These are phyloP conservation scores for Plagodis pulveraria DNA, from an alignment of 2,888 invertebrate genomes.

Conservation along the genomic window DNA sequence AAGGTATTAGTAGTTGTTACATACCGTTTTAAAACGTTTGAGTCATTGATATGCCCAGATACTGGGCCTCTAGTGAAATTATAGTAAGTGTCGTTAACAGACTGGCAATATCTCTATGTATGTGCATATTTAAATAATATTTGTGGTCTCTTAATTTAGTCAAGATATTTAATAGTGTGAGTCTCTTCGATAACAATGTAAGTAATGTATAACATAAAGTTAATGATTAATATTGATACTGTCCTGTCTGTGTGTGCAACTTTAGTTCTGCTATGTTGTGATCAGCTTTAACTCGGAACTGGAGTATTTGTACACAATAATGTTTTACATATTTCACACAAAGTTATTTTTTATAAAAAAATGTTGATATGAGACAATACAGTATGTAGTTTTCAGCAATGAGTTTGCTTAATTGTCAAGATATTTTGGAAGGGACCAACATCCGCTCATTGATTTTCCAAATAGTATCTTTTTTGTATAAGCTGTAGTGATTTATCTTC, in stretches of 20 bases:
- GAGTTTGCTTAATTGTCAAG: constrained; percentile 62
- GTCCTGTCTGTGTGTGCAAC: constrained; percentile 73
- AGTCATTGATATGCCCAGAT: constrained; percentile 81
- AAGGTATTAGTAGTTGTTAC: constrained; percentile 85
- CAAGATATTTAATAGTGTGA: constrained; percentile 84
- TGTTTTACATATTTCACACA: constrained; percentile 72
- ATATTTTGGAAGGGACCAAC: constrained; percentile 82
- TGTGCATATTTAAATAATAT: constrained; percentile 79
- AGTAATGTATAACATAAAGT: constrained; percentile 77
- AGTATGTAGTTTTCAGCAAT: constrained; percentile 71
- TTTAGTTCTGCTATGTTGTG: constrained; percentile 82
- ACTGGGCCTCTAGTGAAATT: constrained; percentile 82
- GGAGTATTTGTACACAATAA: constrained; percentile 78
- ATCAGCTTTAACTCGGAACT: constrained; percentile 82
- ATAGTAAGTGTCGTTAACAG: constrained; percentile 81
- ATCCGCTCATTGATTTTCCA: constrained; percentile 59
- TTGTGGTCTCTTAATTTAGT: constrained; percentile 84
- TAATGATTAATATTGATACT: constrained; percentile 72
- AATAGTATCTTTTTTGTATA: constrained; percentile 42
- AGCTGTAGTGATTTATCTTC: constrained; percentile 53
- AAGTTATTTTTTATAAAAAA: constrained; percentile 82
- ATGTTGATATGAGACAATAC: constrained; percentile 82
- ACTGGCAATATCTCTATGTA: constrained; percentile 84
- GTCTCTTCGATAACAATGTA: constrained; percentile 79
- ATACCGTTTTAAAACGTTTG: constrained; percentile 78